Conservation (phyloP, 1,140 invertebrate species). For the Saxidomus purpurata region DNA sequence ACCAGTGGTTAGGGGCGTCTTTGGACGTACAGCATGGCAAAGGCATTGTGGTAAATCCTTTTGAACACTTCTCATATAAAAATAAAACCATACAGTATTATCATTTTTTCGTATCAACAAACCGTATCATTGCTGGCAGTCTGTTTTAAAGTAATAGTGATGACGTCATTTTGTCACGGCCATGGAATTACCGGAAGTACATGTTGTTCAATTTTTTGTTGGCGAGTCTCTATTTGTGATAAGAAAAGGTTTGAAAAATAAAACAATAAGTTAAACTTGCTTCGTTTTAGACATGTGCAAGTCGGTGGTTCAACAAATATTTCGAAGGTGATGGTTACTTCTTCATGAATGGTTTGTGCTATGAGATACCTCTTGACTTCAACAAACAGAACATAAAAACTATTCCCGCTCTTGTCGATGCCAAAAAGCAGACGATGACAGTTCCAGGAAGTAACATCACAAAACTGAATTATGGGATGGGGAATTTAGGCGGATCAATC, state of each 20-base stretch:
- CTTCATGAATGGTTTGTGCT: constrained; percentile 61
- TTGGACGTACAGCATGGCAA: constrained; percentile 20
- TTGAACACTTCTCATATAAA: no score
- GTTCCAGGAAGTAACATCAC: not conserved
- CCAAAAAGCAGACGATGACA: constrained; percentile 35
- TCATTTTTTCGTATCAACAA: no score
- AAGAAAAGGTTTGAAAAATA: no score
- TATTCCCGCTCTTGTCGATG: constrained; percentile 55
- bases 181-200: no score
- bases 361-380: constrained; percentile 61
- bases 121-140: no score
- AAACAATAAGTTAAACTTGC: no score
- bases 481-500: constrained; percentile 31
- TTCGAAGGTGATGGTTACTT: not conserved
- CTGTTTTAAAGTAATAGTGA: no score
- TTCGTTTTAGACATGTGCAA: constrained; percentile 53
- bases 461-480: constrained; percentile 57
- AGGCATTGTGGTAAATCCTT: constrained; percentile 49
- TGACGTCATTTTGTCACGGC: no score
- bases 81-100: no score
- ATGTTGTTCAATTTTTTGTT: no score
- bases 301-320: constrained; percentile 49
- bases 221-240: no score
- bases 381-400: constrained; percentile 22
- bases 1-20: constrained; percentile 49